Evolutionary conservation across 2,797 vertebrate genomes (phyloP).

Genomic region (Spinibarbus caldwelli): DNA sequence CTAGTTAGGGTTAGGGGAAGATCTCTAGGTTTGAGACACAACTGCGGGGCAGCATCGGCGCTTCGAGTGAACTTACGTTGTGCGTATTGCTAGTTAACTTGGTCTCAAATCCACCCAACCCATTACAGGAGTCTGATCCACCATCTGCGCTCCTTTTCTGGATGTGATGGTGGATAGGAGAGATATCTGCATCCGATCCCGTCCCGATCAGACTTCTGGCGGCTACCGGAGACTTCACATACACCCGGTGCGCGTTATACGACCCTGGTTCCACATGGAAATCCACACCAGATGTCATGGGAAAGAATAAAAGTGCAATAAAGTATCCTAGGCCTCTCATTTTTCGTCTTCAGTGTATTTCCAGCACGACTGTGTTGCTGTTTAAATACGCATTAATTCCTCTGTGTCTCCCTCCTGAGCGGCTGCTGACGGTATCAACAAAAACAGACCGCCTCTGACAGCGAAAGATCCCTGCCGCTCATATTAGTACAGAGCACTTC

Average conservation of each 20-base stretch:
- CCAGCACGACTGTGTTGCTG: too few relatives aligned
- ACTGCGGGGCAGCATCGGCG: conserved; percentile 47
- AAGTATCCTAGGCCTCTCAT: conserved; percentile 70
- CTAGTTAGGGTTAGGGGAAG: neutral
- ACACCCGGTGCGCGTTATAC: conserved; percentile 55
- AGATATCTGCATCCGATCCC: conserved; percentile 62
- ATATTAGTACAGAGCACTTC: conserved; percentile 5
- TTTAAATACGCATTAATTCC: conserved; percentile 61
- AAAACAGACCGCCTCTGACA: conserved; percentile 71
- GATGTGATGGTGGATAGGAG: conserved; percentile 54
- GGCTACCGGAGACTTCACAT: conserved; percentile 55
- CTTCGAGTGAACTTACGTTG: conserved; percentile 78
- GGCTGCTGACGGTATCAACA: conserved; percentile 74
- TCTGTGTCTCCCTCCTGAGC: conserved; percentile 72
- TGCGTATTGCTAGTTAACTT: conserved; percentile 86
- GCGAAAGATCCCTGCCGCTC: conserved; percentile 59
- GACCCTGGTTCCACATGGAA: conserved; percentile 53
- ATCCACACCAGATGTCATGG: conserved; percentile 66
- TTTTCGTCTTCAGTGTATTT: too few relatives aligned
- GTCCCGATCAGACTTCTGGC: conserved; percentile 58
- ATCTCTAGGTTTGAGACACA: neutral
- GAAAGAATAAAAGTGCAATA: conserved; percentile 62
- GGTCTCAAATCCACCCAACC: conserved; percentile 70
- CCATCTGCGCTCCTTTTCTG: conserved; percentile 65
- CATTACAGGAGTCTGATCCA: conserved; percentile 73